Percentiles rank a stretch among this genome's conserved stretches.
These are phyloP conservation scores for Crocodylus rhombifer DNA, from an alignment of 2,797 vertebrate species.

Conservation along the genomic window DNA sequence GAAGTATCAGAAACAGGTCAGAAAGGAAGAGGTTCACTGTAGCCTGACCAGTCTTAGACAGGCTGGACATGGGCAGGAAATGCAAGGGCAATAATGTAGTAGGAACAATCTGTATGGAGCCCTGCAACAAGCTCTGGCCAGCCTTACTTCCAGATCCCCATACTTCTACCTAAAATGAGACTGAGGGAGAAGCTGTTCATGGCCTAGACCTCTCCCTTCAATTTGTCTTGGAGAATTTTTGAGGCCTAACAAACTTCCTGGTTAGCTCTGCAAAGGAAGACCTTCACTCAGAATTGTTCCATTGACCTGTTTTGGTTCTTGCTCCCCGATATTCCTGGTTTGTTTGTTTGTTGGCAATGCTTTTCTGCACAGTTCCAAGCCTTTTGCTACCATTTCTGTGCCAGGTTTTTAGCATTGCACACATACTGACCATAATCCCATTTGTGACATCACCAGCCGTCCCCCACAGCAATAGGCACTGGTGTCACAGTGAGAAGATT, in stretches of 20 bases:
- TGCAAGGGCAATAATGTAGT: not conserved
- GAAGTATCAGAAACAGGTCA: not conserved
- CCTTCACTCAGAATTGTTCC: not conserved
- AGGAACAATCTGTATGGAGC: not conserved
- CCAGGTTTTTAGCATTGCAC: not conserved
- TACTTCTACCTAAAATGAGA: not conserved
- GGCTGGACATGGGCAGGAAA: not conserved
- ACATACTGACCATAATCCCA: conserved; percentile 51
- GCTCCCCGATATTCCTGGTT: not conserved
- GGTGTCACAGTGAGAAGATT: conserved; percentile 56
- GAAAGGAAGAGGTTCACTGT: not conserved
- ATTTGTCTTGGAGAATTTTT: not conserved
- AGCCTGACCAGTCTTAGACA: not conserved
- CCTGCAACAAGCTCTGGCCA: not conserved
- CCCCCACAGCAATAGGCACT: conserved; percentile 40
- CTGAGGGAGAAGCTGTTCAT: not conserved
- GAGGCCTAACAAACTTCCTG: not conserved
- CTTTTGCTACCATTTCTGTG: not conserved
- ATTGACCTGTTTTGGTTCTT: fast-evolving
- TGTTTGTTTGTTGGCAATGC: not conserved
- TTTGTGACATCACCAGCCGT: conserved; percentile 40
- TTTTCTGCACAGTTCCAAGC: not conserved
- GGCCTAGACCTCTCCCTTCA: not conserved
- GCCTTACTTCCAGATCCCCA: not conserved
- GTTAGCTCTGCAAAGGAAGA: fast-evolving